Conservation (phyloP, 2,113 vertebrate genomes). For the Marcusenius ussheri region DNA sequence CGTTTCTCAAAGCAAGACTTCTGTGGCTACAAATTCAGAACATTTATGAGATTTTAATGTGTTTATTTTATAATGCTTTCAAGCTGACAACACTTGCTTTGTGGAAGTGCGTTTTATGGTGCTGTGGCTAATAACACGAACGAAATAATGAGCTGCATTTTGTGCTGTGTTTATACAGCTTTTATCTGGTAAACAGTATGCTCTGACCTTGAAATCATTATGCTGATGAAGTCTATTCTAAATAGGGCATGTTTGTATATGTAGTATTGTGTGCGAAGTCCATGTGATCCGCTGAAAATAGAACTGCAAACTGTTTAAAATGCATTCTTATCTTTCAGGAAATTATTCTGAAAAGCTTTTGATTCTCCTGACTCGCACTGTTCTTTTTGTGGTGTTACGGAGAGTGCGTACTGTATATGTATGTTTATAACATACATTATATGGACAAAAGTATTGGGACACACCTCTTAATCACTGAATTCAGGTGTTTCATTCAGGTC, state of each 20-base stretch:
- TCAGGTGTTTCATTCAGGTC: background rate
- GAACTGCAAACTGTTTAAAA: conserved; percentile 2
- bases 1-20: background rate
- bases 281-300: conserved; percentile 10
- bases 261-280: background rate
- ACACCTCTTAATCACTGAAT: background rate
- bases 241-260: conserved; percentile 15
- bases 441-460: background rate
- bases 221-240: conserved; percentile 16
- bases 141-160: conserved; percentile 14
- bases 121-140: background rate
- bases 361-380: background rate
- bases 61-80: background rate
- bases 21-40: background rate
- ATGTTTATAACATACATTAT: background rate
- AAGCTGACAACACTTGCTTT: background rate
- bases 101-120: background rate
- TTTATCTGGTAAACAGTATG: conserved; percentile 22
- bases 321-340: conserved; percentile 7
- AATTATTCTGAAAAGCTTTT: background rate
- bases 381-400: background rate
- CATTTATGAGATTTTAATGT: background rate
- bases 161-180: conserved; percentile 17
- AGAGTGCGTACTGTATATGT: background rate
- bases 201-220: conserved; percentile 21